Evolutionary conservation across 1,140 invertebrate genomes (phyloP), one percentile per base, ranked within the genome.

Genomic region (Heliconius hermathena): DNA sequence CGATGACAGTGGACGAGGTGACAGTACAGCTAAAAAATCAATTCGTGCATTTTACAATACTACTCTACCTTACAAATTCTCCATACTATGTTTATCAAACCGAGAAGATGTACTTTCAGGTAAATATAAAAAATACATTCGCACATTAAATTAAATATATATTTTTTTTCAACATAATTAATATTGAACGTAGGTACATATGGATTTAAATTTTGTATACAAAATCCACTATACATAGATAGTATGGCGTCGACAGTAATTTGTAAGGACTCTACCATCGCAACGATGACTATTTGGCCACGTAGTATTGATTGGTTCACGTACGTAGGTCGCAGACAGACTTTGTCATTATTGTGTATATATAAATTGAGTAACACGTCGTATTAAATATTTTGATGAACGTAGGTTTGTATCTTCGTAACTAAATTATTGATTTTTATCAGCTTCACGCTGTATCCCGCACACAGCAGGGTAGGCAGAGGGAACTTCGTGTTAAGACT

Each of bases 301-400:
- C 78, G 81, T 82, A 78, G 74, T 29, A 8, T 78, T 80, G 81
- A 82, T 82, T 75, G 81, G 77, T 76, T 72, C 81, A 82, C 81
- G 81, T 80, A 71, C 57, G 5, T 6, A 36, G 33, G 33, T 36
- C 33, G 46, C 29, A 29, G 33, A 33, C 75, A 33, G 71, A 75
- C 79, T 79, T 79, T 79, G 78, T 82, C 81, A 80, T 82, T 79
- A 82, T 71, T 18, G 33, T 36, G 33, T 36, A 8, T 36, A 26
- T 26, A 26, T 26, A 26, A 26, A 26, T 82, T 38, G 71, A 74
- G 66, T 60, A 73, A 60, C 54, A 9, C 74, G 74, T 74, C 38
- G 6, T 78, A 57, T 57, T 33, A 57, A 0, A 57, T 57, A 1
- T 9, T 22, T 57, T 18, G 54, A 57, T 57, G 54, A 22, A 18